These are phyloP conservation scores for Itoplectis maculator DNA, from an alignment of 2,888 invertebrate species.

Conservation along the genomic window DNA sequence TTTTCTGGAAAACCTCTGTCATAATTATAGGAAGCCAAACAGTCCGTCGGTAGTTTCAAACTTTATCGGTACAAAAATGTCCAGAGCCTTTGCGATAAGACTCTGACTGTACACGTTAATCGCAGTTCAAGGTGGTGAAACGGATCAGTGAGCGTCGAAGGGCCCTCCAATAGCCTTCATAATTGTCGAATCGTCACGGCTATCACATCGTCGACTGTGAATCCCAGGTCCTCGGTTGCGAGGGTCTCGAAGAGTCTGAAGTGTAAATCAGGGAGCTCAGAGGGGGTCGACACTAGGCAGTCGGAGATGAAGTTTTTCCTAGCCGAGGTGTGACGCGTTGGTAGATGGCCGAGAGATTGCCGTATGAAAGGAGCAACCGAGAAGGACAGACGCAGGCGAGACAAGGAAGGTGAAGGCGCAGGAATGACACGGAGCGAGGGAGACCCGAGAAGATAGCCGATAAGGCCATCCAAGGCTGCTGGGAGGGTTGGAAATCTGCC, in stretches of 20 bases:
- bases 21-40: background rate
- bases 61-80: background rate
- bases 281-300: background rate
- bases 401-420: background rate
- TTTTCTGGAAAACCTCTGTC: background rate
- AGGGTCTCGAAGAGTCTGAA: background rate
- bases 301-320: conserved; percentile 29
- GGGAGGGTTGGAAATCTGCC: conserved; percentile 34
- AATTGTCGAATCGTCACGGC: background rate
- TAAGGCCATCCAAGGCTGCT: conserved; percentile 52
- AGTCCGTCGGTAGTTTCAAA: background rate
- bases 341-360: conserved; percentile 42
- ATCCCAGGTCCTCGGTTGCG: background rate
- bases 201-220: background rate
- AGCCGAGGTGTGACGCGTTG: conserved; percentile 23
- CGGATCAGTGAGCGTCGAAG: background rate
- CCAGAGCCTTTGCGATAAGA: background rate
- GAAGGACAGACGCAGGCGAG: background rate
- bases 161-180: background rate
- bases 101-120: background rate
- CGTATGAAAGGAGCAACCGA: conserved; percentile 25
- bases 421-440: background rate
- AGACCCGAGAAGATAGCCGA: conserved; percentile 37
- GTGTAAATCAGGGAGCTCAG: conserved; percentile 14
- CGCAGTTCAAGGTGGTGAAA: background rate